Evolutionary conservation across 2,113 vertebrate species (phyloP).

Genomic region (Symphodus melops): DNA sequence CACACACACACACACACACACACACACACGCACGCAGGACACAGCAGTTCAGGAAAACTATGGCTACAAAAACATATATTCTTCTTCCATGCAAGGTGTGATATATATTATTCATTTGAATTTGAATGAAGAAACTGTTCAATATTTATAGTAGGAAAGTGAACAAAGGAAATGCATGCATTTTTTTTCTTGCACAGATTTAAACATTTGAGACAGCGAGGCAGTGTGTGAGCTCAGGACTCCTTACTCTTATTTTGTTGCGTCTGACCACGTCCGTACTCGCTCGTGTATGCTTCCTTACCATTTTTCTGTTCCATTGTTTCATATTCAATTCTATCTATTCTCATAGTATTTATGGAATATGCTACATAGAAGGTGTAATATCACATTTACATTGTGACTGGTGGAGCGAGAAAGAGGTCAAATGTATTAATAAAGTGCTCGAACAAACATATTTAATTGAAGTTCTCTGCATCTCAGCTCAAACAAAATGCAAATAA

Average conservation of each 20-base stretch:
- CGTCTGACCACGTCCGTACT: constrained; percentile 7
- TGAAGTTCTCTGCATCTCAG: constrained; percentile 54
- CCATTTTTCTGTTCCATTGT: constrained; percentile 9
- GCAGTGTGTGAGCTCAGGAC: constrained; percentile 11
- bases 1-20: not conserved
- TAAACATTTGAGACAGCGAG: constrained; percentile 48
- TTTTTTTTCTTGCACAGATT: constrained; percentile 41
- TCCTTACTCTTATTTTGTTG: constrained; percentile 35
- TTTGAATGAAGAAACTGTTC: constrained; percentile 62
- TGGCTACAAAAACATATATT: constrained; percentile 41
- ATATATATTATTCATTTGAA: constrained; percentile 67
- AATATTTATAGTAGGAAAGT: constrained; percentile 67
- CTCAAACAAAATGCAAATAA: constrained; percentile 56
- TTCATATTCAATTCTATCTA: constrained; percentile 39
- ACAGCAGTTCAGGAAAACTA: constrained; percentile 27
- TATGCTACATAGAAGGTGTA: constrained; percentile 39
- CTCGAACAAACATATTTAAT: constrained; percentile 64
- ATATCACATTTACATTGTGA: constrained; percentile 47
- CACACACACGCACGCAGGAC: constrained; percentile 1
- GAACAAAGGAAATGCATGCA: constrained; percentile 37
- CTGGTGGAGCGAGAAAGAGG: constrained; percentile 27
- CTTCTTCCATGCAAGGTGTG: constrained; percentile 45
- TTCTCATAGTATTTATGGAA: constrained; percentile 48
- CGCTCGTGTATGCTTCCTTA: constrained; percentile 15
- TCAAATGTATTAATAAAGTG: constrained; percentile 62